Conservation (phyloP, 2,888 invertebrate species). For the Scaeva pyrastri region DNA sequence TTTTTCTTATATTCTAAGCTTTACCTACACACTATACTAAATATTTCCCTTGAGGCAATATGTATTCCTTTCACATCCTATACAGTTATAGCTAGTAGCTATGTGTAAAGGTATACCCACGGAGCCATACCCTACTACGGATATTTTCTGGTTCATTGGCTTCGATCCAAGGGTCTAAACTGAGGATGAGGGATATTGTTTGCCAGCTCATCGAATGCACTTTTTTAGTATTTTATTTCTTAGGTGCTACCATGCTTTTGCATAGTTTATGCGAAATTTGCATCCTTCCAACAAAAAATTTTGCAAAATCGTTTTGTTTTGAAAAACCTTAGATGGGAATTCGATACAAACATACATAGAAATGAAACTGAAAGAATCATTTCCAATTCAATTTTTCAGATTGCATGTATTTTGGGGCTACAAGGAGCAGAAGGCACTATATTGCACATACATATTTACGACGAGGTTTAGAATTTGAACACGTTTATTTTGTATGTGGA, state of each 20-base stretch:
- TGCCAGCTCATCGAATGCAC: slow-evolving; percentile 60
- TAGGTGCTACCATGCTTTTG: slow-evolving; percentile 15
- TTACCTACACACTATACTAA: slow-evolving; percentile 37
- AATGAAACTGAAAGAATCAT: slow-evolving; percentile 41
- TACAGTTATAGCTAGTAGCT: too few species aligned
- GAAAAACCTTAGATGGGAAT: slow-evolving; percentile 10
- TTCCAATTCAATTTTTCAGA: slow-evolving; percentile 53
- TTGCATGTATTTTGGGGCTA: slow-evolving; percentile 3
- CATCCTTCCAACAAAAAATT: slow-evolving; percentile 52
- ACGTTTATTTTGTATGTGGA: neutral
- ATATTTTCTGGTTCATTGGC: slow-evolving; percentile 70
- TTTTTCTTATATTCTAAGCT: slow-evolving; percentile 3
- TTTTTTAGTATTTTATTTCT: slow-evolving; percentile 22
- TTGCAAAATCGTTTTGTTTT: slow-evolving; percentile 35
- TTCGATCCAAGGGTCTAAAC: slow-evolving; percentile 44
- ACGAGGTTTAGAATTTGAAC: neutral
- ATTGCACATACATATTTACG: too few species aligned
- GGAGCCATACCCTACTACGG: slow-evolving; percentile 27
- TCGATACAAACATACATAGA: neutral
- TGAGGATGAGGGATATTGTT: slow-evolving; percentile 54
- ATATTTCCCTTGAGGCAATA: slow-evolving; percentile 55
- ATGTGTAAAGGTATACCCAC: too few species aligned
- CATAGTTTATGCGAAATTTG: slow-evolving; percentile 26
- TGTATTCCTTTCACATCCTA: neutral
- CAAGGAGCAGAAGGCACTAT: neutral